Conservation (phyloP, 1,140 invertebrate genomes). For the Bombus affinis region DNA sequence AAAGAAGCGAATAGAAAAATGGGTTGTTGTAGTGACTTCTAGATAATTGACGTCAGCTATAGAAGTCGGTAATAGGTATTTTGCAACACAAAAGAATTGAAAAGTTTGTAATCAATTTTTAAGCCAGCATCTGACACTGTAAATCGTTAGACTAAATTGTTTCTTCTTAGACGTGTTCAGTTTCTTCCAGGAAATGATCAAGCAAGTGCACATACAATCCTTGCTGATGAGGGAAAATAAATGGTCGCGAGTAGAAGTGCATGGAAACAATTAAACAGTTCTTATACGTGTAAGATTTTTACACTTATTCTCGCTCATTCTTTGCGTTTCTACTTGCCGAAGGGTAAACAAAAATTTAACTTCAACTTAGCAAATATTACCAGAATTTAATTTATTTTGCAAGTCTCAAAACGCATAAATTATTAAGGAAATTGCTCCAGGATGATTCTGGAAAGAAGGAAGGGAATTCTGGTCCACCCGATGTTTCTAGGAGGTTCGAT, state of each 20-base stretch:
- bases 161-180: neutral
- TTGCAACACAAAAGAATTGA: neutral
- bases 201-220: neutral
- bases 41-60: neutral
- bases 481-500: constrained; percentile 70
- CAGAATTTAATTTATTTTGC: neutral
- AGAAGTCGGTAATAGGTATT: neutral
- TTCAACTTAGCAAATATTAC: neutral
- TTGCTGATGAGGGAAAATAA: neutral
- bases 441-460: neutral
- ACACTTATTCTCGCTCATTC: neutral
- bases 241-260: neutral
- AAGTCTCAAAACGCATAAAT: no score
- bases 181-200: neutral
- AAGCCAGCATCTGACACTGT: neutral
- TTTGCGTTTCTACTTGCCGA: neutral
- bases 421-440: neutral
- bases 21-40: neutral
- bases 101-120: neutral
- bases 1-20: neutral
- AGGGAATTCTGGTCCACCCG: constrained; percentile 57
- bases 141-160: neutral
- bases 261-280: constrained; percentile 8
- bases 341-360: neutral
- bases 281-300: neutral